A percentile compares a stretch with the other conserved stretches of the same genome.
Conservation (phyloP, 1,140 invertebrate genomes). For the Lepidurus arcticus region DNA sequence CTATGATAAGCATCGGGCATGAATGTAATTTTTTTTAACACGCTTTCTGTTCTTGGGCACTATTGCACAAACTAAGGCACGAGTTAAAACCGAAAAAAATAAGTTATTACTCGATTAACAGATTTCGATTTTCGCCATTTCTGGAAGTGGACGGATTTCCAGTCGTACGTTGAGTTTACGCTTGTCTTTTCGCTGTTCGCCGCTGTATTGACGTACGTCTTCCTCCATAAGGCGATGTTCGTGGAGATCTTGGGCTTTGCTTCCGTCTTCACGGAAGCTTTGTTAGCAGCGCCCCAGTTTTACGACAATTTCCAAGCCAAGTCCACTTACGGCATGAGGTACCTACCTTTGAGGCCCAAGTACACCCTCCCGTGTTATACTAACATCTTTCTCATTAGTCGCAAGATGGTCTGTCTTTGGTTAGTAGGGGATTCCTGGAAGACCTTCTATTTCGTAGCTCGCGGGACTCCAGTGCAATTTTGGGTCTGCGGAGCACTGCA, state of each 20-base stretch:
- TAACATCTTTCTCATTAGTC: slow-evolving; percentile 45
- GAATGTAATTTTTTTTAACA: neutral
- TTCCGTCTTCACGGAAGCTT: slow-evolving; percentile 92
- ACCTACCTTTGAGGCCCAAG: slow-evolving; percentile 32
- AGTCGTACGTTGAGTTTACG: slow-evolving; percentile 91
- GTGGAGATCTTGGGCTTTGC: slow-evolving; percentile 87
- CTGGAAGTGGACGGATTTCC: slow-evolving; percentile 99
- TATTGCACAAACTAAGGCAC: slow-evolving; percentile 27
- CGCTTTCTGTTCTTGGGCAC: slow-evolving; percentile 33
- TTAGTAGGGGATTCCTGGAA: slow-evolving; percentile 81
- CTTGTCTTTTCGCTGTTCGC: slow-evolving; percentile 74
- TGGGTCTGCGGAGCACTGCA: slow-evolving; percentile 91
- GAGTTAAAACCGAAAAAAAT: neutral
- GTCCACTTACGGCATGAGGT: slow-evolving; percentile 97
- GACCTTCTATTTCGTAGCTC: slow-evolving; percentile 88
- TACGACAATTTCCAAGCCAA: slow-evolving; percentile 79
- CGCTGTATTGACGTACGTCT: slow-evolving; percentile 78
- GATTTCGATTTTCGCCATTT: slow-evolving; percentile 88
- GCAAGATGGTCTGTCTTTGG: slow-evolving; percentile 81
- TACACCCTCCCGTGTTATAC: neutral
- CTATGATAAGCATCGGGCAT: neutral
- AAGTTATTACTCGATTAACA: slow-evolving; percentile 47
- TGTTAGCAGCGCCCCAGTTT: slow-evolving; percentile 90
- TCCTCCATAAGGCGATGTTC: slow-evolving; percentile 72
- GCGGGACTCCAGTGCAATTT: slow-evolving; percentile 88